phyloP scores from a whole-genome alignment of 2,888 invertebrate genomes.

The Ariolimax columbianus region DNA sequence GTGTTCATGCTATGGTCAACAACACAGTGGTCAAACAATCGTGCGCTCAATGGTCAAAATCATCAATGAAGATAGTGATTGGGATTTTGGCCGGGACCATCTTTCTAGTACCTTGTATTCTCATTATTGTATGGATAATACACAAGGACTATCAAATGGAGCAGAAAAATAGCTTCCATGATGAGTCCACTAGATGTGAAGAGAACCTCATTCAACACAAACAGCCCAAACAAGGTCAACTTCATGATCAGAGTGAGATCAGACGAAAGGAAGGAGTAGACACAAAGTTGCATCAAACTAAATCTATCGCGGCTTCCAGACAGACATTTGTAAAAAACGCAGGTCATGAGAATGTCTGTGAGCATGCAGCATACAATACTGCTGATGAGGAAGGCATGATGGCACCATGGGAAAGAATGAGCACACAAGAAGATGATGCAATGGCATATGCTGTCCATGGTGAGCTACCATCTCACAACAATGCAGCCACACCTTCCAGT shows the following conservation, averaged over 20 bases:
- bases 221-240: background rate
- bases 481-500: background rate
- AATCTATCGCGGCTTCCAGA: background rate
- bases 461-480: background rate
- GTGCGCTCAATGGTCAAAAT: conserved; percentile 39
- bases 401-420: background rate
- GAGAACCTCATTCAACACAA: background rate
- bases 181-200: background rate
- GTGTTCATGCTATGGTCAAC: conserved; percentile 50
- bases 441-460: background rate
- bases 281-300: background rate
- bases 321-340: background rate
- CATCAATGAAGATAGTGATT: conserved; percentile 51
- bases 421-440: background rate
- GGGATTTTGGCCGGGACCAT: conserved; percentile 63
- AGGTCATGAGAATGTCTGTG: conserved; percentile 23
- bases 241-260: background rate
- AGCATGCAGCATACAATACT: background rate
- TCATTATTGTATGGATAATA: conserved; percentile 55
- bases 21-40: conserved; percentile 1
- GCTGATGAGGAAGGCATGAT: background rate
- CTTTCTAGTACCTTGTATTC: conserved; percentile 62
- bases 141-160: conserved; percentile 48
- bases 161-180: background rate
- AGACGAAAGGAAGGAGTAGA: background rate